Conservation (phyloP, 2,888 invertebrate genomes). For the Xylocampa areola region DNA sequence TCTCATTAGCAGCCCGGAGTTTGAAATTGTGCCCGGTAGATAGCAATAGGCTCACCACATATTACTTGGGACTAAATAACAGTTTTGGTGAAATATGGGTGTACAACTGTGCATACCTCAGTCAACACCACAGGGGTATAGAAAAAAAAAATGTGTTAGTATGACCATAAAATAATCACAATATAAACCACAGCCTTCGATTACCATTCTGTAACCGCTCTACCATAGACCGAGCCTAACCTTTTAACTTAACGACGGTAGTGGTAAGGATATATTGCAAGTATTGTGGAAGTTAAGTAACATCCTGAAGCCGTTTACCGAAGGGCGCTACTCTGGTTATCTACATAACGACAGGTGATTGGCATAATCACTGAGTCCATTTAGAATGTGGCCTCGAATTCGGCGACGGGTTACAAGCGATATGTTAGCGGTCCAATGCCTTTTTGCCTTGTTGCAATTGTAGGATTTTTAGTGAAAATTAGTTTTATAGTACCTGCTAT, state of each 20-base stretch:
- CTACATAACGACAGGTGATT: constrained; percentile 59
- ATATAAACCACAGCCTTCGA: too few relatives aligned
- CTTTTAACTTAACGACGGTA: constrained; percentile 56
- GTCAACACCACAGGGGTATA: too few relatives aligned
- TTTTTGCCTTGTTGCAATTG: background rate
- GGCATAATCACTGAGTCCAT: constrained; percentile 55
- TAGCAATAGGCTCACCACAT: too few relatives aligned
- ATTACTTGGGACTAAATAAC: too few relatives aligned
- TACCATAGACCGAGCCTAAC: constrained; percentile 19
- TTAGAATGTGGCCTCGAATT: constrained; percentile 25
- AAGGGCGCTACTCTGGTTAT: constrained; percentile 51
- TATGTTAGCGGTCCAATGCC: constrained; percentile 8
- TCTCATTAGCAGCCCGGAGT: too few relatives aligned
- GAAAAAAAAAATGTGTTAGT: too few relatives aligned
- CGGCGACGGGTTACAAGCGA: constrained; percentile 4
- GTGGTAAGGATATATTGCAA: constrained; percentile 44
- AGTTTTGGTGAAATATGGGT: too few relatives aligned
- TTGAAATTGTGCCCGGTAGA: too few relatives aligned
- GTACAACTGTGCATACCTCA: too few relatives aligned
- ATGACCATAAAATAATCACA: too few relatives aligned
- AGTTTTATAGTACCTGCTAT: too few relatives aligned
- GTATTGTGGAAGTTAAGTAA: constrained; percentile 55
- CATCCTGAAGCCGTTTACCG: constrained; percentile 46
- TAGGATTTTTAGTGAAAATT: too few relatives aligned
- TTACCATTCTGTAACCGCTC: background rate